Base-by-base conservation (phyloP, 2,888 invertebrate species). In the Fragum fragum region DNA sequence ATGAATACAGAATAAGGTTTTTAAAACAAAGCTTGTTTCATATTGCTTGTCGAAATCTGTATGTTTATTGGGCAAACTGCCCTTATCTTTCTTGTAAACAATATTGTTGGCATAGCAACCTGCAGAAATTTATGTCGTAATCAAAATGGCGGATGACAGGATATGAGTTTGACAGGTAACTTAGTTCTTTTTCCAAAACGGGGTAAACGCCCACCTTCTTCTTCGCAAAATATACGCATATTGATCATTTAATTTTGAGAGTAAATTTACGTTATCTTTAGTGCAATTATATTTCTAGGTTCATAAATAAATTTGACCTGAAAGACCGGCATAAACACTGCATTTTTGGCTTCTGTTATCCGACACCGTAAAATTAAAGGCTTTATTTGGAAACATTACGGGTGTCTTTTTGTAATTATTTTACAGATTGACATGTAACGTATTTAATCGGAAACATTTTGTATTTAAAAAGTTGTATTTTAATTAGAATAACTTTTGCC, bases 41-140 rank as follows among this genome's bases (percentile, higher is more conserved):
- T n/a, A n/a, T n/a, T n/a, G n/a, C n/a, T n/a, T n/a, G n/a, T n/a
- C n/a, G n/a, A n/a, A n/a, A n/a, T n/a, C n/a, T n/a, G n/a, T n/a
- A n/a, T n/a, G n/a, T n/a, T n/a, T n/a, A n/a, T n/a, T n/a, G n/a
- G n/a, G n/a, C n/a, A n/a, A n/a, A 36, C 32, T 3, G 9, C 3
- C 32, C 9, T 28, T 3, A 14, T 47, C 3, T n/a, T 47, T 9
- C 47, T 47, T 52, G 69, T 71, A 53, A 71, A 71, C 71, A 71
- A 55, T 16, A 21, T 32, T 57, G 83, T 79, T 76, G 66, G 74
- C 79, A 83, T 83, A 77, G 77, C n/a, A 71, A 83, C 79, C 52
- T 61, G 83, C 77, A 83, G 83, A 72, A 83, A 83, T 32, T 72
- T 68, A 63, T 83, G 83, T 83, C 83, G 83, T 83, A 83, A 83